Evolutionary conservation across 2,888 invertebrate genomes (phyloP), one percentile per base, ranked within the genome.

Genomic region (Tetanocera ferruginea): DNA sequence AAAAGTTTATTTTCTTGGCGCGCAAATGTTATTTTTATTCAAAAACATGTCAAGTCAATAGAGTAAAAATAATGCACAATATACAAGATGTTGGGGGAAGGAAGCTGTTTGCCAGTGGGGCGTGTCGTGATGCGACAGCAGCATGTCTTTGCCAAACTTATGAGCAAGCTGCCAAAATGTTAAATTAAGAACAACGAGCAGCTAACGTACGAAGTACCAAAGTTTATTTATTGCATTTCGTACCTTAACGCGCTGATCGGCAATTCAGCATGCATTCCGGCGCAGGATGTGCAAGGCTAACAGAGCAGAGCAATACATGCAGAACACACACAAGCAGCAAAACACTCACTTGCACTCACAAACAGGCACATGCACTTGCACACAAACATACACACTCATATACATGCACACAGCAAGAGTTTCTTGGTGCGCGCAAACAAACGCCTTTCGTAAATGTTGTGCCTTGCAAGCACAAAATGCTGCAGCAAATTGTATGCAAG

Each of bases 371-470:
- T 34, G n/a, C n/a, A 6, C 31, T 28, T 23, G 60, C 57, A 17
- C 23, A 60, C 17, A 37, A 19, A 57, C 9, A 72, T 37, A 66
- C 52, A 71, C 43, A 55, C 25, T 43, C 57, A 60, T 19, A 52
- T n/a, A 75, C 19, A 60, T 5, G 23, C 73, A 62, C 11, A 0
- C 37, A 34, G n/a, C 51, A 23, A 52, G 81, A 82, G 78, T 78
- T 82, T 76, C 74, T 76, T 31, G 19, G 1, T 25, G 49, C 37
- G 64, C 71, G 28, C 52, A 49, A 76, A 62, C 62, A 31, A 51
- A 43, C 62, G 43, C 51, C 62, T 70, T 37, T 52, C 31, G 17
- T 28, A 60, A 37, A 73, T 5, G 19, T 9, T 14, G 19, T 23
- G n/a, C 3, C 11, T n/a, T 43, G 31, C 43, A 43, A 57, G 57